Conservation (phyloP, 2,797 vertebrate genomes). For the Pantherophis vulpinus region DNA sequence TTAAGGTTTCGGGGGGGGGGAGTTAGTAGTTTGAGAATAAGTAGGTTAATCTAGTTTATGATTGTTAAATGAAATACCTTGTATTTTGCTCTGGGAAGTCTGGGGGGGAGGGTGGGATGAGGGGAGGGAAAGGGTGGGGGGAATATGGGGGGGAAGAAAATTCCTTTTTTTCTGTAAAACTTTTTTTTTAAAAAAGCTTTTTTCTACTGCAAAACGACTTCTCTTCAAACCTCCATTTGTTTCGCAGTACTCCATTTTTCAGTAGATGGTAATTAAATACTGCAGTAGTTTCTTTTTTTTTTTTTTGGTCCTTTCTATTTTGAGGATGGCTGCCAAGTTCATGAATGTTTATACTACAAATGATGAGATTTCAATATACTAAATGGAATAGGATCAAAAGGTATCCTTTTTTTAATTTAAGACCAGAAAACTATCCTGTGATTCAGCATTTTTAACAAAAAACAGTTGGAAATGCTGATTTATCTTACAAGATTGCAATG, state of each 20-base stretch:
- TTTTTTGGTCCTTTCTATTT: background rate
- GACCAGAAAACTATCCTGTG: background rate
- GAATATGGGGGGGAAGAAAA: no score
- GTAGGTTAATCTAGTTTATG: no score
- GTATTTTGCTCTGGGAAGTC: no score
- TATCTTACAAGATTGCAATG: background rate
- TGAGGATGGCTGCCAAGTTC: conserved; percentile 8
- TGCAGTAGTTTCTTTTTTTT: background rate
- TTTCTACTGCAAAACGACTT: background rate
- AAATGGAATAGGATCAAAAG: background rate
- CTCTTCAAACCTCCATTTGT: background rate
- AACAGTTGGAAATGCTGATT: background rate
- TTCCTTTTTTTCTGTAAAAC: no score
- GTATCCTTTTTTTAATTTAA: background rate
- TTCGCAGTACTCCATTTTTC: background rate
- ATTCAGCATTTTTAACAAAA: background rate
- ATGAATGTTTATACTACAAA: background rate
- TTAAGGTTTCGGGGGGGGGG: no score
- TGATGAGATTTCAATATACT: conserved; percentile 14
- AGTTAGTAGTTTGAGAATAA: no score
- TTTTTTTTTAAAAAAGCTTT: no score
- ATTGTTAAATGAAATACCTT: no score
- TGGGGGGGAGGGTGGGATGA: no score
- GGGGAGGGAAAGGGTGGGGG: no score
- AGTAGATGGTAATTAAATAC: conserved; percentile 33